Percentiles rank a stretch among this genome's conserved stretches.
These are phyloP conservation scores for Ommatoiulus sabulosus DNA, from an alignment of 2,888 invertebrate species.

Conservation along the genomic window DNA sequence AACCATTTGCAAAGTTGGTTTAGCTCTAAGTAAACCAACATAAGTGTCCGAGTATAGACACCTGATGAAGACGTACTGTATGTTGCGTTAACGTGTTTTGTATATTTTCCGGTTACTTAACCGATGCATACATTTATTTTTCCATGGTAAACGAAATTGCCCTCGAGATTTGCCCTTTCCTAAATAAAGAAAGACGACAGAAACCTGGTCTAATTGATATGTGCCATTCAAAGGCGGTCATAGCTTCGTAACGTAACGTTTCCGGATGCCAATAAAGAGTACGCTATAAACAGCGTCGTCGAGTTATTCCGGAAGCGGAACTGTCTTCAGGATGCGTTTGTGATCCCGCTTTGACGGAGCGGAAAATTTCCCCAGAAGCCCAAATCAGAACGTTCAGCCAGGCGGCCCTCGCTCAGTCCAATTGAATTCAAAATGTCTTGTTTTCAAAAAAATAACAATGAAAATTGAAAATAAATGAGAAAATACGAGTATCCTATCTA, in stretches of 20 bases:
- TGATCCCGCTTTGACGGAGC: background rate
- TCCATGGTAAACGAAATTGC: too few relatives aligned
- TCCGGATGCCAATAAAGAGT: background rate
- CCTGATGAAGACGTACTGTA: too few relatives aligned
- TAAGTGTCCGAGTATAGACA: too few relatives aligned
- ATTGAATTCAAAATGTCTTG: background rate
- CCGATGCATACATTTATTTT: too few relatives aligned
- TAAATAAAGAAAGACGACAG: background rate
- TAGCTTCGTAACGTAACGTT: background rate
- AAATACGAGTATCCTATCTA: background rate
- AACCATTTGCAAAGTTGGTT: too few relatives aligned
- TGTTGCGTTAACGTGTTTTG: too few relatives aligned
- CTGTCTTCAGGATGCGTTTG: slow-evolving; percentile 10
- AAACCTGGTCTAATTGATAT: background rate
- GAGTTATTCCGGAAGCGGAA: slow-evolving; percentile 28
- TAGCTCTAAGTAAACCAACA: too few relatives aligned
- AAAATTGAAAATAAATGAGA: slow-evolving; percentile 7
- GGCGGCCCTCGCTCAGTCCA: background rate
- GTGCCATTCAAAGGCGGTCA: background rate
- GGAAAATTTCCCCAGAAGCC: background rate
- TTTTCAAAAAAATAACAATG: background rate
- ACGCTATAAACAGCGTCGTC: background rate
- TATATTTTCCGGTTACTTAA: too few relatives aligned
- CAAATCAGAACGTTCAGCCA: background rate
- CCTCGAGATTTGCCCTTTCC: too few relatives aligned